Percentiles rank a stretch among this genome's conserved stretches.
Conservation (phyloP, 1,140 invertebrate species). For the Adoxophyes honmai region DNA sequence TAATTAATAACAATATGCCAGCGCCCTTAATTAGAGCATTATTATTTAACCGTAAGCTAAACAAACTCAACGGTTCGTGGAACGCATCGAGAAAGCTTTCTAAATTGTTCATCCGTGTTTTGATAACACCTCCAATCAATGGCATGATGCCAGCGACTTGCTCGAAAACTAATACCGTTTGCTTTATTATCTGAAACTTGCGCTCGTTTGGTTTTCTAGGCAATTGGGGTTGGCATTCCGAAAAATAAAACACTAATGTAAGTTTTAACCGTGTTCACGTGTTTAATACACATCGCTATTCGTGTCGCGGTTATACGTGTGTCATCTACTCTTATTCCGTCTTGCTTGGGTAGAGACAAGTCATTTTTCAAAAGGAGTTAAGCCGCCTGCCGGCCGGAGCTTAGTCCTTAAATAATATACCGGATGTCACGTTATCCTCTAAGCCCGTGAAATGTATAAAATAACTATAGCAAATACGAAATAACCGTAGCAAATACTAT, state of each 20-base stretch:
- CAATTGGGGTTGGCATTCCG: slow-evolving; percentile 21
- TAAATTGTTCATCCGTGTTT: slow-evolving; percentile 26
- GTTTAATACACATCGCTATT: slow-evolving; percentile 23
- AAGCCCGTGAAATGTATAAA: background rate
- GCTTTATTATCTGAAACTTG: slow-evolving; percentile 24
- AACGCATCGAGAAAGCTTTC: slow-evolving; percentile 28
- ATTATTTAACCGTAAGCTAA: slow-evolving; percentile 11
- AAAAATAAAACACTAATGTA: slow-evolving; percentile 25
- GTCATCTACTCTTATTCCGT: slow-evolving; percentile 24
- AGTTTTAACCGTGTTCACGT: slow-evolving; percentile 20
- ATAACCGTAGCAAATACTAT: too few species aligned
- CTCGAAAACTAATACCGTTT: slow-evolving; percentile 13
- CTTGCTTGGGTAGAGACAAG: slow-evolving; percentile 24
- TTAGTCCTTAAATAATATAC: slow-evolving; percentile 29
- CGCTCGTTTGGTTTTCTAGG: slow-evolving; percentile 31
- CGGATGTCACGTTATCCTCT: slow-evolving; percentile 21
- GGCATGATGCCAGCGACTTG: slow-evolving; percentile 31
- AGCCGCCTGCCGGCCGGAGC: slow-evolving; percentile 15
- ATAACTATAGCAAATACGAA: background rate
- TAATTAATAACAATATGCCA: slow-evolving; percentile 6
- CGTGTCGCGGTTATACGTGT: slow-evolving; percentile 24
- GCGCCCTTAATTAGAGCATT: slow-evolving; percentile 6
- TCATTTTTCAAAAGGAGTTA: slow-evolving; percentile 42
- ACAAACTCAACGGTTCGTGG: slow-evolving; percentile 22
- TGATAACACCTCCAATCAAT: slow-evolving; percentile 28